These are phyloP conservation scores for Aporophyla lueneburgensis DNA, from an alignment of 2,888 invertebrate species.

Conservation along the genomic window DNA sequence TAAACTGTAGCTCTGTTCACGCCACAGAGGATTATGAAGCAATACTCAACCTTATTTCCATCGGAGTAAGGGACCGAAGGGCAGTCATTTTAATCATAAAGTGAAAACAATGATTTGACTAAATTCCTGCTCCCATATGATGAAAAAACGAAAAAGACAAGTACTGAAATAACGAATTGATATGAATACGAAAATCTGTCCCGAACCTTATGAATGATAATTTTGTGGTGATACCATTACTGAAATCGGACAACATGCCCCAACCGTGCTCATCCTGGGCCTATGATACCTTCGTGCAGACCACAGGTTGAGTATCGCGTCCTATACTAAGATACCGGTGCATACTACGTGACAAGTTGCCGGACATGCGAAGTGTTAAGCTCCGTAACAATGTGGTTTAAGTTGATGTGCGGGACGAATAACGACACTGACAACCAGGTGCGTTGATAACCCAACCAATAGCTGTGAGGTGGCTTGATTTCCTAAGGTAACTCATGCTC, in stretches of 20 bases:
- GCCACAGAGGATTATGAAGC: not conserved
- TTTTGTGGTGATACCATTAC: not conserved
- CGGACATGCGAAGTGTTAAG: constrained; percentile 61
- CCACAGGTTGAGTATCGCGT: constrained; percentile 37
- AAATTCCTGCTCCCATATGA: too few relatives aligned
- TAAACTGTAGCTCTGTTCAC: constrained; percentile 11
- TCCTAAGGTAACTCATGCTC: constrained; percentile 32
- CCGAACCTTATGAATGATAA: not conserved
- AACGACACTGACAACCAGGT: constrained; percentile 64
- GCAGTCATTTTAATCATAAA: not conserved
- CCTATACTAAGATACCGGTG: constrained; percentile 46
- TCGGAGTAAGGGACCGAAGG: too few relatives aligned
- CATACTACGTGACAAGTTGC: constrained; percentile 42
- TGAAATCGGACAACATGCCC: not conserved
- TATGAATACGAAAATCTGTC: not conserved
- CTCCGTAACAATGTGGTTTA: constrained; percentile 47
- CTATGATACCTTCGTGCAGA: not conserved
- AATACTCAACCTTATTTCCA: constrained; percentile 40
- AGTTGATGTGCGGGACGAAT: constrained; percentile 51
- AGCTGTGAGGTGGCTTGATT: constrained; percentile 58
- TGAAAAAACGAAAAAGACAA: not conserved
- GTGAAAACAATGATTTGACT: not conserved
- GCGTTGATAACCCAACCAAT: constrained; percentile 54
- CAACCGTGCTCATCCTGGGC: not conserved
- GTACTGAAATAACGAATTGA: not conserved